Evolutionary conservation across 2,113 vertebrate species (phyloP), one percentile per base, ranked within the genome.

Genomic region (Hippocampus zosterae): DNA sequence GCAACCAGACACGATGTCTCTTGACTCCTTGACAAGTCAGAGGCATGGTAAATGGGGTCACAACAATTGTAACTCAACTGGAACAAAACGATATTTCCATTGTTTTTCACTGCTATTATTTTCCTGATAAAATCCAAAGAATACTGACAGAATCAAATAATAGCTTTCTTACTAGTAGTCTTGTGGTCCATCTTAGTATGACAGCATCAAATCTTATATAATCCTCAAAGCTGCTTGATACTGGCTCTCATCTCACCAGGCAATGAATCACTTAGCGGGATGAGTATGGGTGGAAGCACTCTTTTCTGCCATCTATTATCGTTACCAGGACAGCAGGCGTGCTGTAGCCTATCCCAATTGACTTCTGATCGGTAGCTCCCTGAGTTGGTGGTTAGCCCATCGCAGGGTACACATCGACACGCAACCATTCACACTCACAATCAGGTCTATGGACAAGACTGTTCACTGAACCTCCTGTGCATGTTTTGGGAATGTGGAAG

Each of bases 1-100:
- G 61, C 61, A 64, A 64, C 40, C 40, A 64, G 61, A 64, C 61
- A 64, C 61, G 1, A 63, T 42, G 40, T 63, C 61, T 64, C 11
- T 42, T 13, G 21, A 41, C 61, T 64, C 61, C 61, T 64, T 16
- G 42, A 40, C 61, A 42, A 44, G 61, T 37, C 33, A 40, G 10
- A 63, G 41, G 19, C 37, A 63, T 37, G n/a, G 37, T 41, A 61
- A 40, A 62, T 11, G 60, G 33, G 2, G 29, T 61, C 29, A 56
- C 55, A 57, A 57, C 23, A 12, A 15, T 57, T 27, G 55, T 57
- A 57, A 27, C n/a, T 27, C 23, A 12, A 41, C 3, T 40, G 33
- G 6, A 29, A 62, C 40, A 62, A 37, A 33, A 2, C 9, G 16
- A 37, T 60, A 33, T 12, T 5, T 21, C 19, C 18, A 5, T 21